Percentiles rank a stretch among this genome's conserved stretches.
Evolutionary conservation across 2,797 vertebrate genomes (phyloP).

Genomic region (Acanthis flammea): DNA sequence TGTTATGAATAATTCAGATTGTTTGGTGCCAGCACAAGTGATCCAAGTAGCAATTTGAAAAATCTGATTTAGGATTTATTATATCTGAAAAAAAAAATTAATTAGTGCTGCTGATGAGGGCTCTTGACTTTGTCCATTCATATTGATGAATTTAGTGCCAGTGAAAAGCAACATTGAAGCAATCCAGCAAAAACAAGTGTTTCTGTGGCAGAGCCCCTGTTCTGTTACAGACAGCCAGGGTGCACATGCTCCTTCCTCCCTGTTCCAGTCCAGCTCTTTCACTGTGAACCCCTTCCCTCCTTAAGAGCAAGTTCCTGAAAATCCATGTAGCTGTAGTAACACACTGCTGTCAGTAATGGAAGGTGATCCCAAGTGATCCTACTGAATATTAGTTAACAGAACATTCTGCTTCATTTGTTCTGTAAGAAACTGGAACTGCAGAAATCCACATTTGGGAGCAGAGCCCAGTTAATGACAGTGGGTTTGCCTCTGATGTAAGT

Average conservation of each 20-base stretch:
- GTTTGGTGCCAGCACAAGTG: conserved; percentile 11
- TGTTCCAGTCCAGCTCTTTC: not conserved
- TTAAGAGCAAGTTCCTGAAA: not conserved
- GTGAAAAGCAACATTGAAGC: not conserved
- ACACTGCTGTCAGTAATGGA: not conserved
- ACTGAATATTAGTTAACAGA: not conserved
- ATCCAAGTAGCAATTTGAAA: conserved; percentile 18
- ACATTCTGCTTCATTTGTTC: not conserved
- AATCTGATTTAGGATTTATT: conserved; percentile 36
- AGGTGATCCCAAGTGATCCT: not conserved
- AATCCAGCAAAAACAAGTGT: not conserved
- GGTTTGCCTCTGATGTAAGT: not conserved
- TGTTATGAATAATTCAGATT: conserved; percentile 24
- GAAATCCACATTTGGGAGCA: not conserved
- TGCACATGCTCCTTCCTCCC: not conserved
- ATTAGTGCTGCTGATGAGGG: not conserved
- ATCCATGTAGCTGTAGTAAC: not conserved
- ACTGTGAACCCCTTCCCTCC: not conserved
- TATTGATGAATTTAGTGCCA: not conserved
- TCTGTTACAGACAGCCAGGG: not conserved
- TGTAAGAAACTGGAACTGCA: not conserved
- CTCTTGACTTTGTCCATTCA: not conserved
- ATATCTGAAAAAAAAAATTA: conserved; percentile 8
- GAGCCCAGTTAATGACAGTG: not conserved
- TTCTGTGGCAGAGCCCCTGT: not conserved